These are phyloP conservation scores for Spodoptera exigua DNA, from an alignment of 2,888 invertebrate genomes.

Conservation along the genomic window DNA sequence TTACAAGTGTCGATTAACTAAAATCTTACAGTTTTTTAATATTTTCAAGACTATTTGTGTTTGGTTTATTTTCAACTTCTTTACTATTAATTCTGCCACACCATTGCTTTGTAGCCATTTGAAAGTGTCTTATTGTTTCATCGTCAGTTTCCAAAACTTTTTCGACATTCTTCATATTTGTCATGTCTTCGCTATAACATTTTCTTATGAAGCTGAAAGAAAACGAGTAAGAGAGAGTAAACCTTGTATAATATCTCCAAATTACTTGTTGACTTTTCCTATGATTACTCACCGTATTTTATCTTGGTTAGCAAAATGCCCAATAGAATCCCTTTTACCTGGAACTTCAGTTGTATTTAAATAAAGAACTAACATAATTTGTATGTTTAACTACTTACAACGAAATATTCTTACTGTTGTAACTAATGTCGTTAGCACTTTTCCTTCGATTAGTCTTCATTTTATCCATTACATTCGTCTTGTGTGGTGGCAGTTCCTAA, in stretches of 20 bases:
- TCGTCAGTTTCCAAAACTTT: background rate
- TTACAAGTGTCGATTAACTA: too few relatives aligned
- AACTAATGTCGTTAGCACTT: background rate
- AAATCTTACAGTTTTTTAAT: conserved; percentile 73
- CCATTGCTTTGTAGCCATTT: conserved; percentile 76
- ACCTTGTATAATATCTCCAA: too few relatives aligned
- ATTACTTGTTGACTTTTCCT: too few relatives aligned
- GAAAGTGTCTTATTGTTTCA: conserved; percentile 24
- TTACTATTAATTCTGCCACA: conserved; percentile 59
- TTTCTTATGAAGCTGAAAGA: conserved; percentile 31
- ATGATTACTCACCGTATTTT: conserved; percentile 31
- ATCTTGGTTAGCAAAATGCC: conserved; percentile 1
- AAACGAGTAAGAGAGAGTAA: too few relatives aligned
- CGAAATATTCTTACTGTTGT: conserved; percentile 12
- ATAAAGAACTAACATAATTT: too few relatives aligned
- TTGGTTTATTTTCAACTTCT: conserved; percentile 19
- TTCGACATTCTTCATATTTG: background rate
- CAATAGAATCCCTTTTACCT: conserved; percentile 21
- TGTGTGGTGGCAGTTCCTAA: conserved; percentile 10
- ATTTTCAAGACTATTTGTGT: conserved; percentile 60
- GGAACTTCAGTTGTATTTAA: conserved; percentile 8
- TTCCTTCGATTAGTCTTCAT: conserved; percentile 15
- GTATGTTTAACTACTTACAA: too few relatives aligned
- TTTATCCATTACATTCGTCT: background rate
- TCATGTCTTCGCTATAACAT: conserved; percentile 33